phyloP scores from a whole-genome alignment of 92 coral and sea anemone species.

The Paragorgia papillata region DNA sequence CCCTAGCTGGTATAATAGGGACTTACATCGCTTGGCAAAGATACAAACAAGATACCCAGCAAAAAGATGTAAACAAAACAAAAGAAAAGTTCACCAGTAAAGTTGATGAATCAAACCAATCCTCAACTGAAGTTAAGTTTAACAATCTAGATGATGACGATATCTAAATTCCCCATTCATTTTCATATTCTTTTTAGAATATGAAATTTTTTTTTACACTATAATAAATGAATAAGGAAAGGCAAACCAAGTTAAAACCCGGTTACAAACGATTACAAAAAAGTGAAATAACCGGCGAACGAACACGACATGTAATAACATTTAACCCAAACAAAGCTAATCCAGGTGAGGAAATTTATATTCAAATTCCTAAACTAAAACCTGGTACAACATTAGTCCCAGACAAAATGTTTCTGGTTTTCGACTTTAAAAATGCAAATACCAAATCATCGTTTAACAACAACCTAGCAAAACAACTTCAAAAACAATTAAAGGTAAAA shows the following conservation, averaged over 20 bases:
- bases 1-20: too few relatives aligned
- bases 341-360: slow-evolving; percentile 10
- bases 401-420: neutral
- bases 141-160: too few relatives aligned
- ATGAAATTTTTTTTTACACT: too few relatives aligned
- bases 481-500: slow-evolving; percentile 1
- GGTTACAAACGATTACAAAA: slow-evolving; percentile 2
- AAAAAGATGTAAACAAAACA: too few relatives aligned
- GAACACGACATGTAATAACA: slow-evolving; percentile 5
- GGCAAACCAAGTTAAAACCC: neutral
- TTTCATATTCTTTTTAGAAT: too few relatives aligned
- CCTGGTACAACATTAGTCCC: neutral
- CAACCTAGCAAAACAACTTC: neutral
- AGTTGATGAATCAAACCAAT: too few relatives aligned
- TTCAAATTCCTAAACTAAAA: neutral
- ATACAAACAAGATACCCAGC: too few relatives aligned
- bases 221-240: neutral
- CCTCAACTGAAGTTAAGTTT: too few relatives aligned
- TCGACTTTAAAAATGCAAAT: slow-evolving; percentile 2
- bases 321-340: slow-evolving; percentile 13
- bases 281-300: neutral
- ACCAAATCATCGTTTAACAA: slow-evolving; percentile 15
- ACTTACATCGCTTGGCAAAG: too few relatives aligned
- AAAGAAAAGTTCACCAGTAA: too few relatives aligned
- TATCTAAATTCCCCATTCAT: too few relatives aligned